Base-by-base conservation (phyloP, 2,888 invertebrate species). In the Mythimna pallens region DNA sequence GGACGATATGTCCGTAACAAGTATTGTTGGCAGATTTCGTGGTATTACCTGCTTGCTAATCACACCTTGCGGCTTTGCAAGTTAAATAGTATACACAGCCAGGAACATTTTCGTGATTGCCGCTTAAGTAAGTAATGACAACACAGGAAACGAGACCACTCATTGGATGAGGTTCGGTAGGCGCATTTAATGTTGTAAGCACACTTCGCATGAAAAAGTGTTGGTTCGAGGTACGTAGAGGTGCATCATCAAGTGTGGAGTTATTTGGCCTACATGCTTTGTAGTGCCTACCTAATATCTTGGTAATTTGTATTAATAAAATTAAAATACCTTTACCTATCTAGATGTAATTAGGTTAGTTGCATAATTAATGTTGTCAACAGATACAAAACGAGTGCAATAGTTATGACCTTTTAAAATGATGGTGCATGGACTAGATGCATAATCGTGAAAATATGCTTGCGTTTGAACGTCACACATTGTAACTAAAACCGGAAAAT, bases 11-110 rank as follows among this genome's bases (percentile, higher is more conserved):
- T 58, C 65, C 79, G 12, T 78, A 77, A 70, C 58, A 22, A 58
- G 43, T 65, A 66, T 82, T 79, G 65, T 78, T 82, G 54, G 76
- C 77, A 77, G 77, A 76, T 76, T 50, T 57, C 36, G 36, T 6
- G 43, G 14, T 36, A 63, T 61, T 62, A 61, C 25, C 57, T 30
- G 81, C 64, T 73, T 79, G 58, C 22, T 50, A 25, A 40, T 52
- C 20, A 52, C 75, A 74, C 47, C 40, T 65, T 76, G 30, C 36
- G 30, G 52, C 61, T 62, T 65, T 40, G 55, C 55, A 62, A 76
- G 57, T 52, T 61, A 58, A 52, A 68, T 47, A 47, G 17, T 20
- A 75, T 22, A 20, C 6, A 36, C 72, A 52, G 12, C 17, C 40
- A 47, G 58, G 25, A 61, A 52, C 20, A 70, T 36, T 36, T 40